These are phyloP conservation scores for Phengaris arion DNA, from an alignment of 2,888 invertebrate species.

Conservation along the genomic window DNA sequence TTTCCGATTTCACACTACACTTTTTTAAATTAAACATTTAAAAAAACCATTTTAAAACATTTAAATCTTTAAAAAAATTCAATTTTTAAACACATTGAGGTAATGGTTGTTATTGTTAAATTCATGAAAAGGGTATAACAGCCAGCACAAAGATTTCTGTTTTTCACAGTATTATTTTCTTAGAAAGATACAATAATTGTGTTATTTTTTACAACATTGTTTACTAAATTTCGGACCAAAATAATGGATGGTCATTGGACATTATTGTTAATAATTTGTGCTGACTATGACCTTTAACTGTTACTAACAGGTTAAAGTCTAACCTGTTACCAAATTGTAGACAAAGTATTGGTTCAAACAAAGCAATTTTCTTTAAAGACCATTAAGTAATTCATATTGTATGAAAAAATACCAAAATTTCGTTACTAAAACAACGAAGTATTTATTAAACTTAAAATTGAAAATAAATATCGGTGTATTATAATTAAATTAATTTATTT, in stretches of 20 bases:
- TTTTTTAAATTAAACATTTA: constrained; percentile 48
- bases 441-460: not conserved
- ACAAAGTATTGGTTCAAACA: not conserved
- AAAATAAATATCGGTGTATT: not conserved
- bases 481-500: too few species aligned
- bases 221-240: not conserved
- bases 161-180: not conserved
- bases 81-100: constrained; percentile 33
- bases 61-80: constrained; percentile 42
- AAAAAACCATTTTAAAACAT: constrained; percentile 52
- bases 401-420: not conserved
- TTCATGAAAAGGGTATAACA: not conserved
- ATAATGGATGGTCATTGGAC: not conserved
- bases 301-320: not conserved
- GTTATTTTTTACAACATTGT: not conserved
- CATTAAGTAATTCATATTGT: not conserved
- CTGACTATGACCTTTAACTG: not conserved
- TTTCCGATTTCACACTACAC: constrained; percentile 76
- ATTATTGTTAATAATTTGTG: not conserved
- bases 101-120: constrained; percentile 17
- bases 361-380: not conserved
- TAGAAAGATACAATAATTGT: not conserved
- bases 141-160: not conserved
- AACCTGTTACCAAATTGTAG: too few species aligned
- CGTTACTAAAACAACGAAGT: not conserved